Conservation (phyloP, 2,797 vertebrate genomes). For the Lagocephalus sceleratus region DNA sequence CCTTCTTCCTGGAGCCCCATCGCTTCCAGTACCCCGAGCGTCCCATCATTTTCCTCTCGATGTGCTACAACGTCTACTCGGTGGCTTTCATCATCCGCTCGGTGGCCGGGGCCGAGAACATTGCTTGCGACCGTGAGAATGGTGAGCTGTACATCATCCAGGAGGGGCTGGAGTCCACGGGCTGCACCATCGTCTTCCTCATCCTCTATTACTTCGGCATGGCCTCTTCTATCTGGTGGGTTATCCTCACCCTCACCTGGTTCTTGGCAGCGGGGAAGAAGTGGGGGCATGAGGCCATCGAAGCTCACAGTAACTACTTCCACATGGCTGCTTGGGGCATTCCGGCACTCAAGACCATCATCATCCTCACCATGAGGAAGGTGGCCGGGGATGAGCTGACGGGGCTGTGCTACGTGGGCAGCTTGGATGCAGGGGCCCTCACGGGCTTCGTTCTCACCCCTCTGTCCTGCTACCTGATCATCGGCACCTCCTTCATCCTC, state of each 20-base stretch:
- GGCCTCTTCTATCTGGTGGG: slow-evolving; percentile 99
- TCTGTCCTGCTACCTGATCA: slow-evolving; percentile 91
- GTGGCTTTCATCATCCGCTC: slow-evolving; percentile 96
- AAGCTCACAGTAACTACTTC: slow-evolving; percentile 97
- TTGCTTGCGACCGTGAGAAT: slow-evolving; percentile 91
- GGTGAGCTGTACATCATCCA: slow-evolving; percentile 93
- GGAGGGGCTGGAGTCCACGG: slow-evolving; percentile 93
- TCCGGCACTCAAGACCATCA: slow-evolving; percentile 92
- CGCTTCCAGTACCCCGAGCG: slow-evolving; percentile 98
- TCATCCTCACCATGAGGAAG: slow-evolving; percentile 95
- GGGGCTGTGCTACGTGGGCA: slow-evolving; percentile 94
- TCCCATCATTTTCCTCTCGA: slow-evolving; percentile 97
- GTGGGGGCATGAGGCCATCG: slow-evolving; percentile 97
- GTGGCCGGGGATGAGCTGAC: slow-evolving; percentile 96
- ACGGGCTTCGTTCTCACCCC: slow-evolving; percentile 94
- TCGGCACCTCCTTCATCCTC: slow-evolving; percentile 96
- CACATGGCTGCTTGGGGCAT: slow-evolving; percentile 98
- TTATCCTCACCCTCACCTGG: slow-evolving; percentile 95
- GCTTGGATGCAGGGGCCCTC: slow-evolving; percentile 85
- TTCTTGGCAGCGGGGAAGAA: slow-evolving; percentile 97
- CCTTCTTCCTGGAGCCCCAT: slow-evolving; percentile 94
- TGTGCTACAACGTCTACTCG: slow-evolving; percentile 98
- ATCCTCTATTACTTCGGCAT: slow-evolving; percentile 98
- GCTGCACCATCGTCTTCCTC: slow-evolving; percentile 97
- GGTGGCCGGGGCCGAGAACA: slow-evolving; percentile 90